Conservation (phyloP, 2,113 vertebrate genomes). For the Platichthys stellatus region DNA sequence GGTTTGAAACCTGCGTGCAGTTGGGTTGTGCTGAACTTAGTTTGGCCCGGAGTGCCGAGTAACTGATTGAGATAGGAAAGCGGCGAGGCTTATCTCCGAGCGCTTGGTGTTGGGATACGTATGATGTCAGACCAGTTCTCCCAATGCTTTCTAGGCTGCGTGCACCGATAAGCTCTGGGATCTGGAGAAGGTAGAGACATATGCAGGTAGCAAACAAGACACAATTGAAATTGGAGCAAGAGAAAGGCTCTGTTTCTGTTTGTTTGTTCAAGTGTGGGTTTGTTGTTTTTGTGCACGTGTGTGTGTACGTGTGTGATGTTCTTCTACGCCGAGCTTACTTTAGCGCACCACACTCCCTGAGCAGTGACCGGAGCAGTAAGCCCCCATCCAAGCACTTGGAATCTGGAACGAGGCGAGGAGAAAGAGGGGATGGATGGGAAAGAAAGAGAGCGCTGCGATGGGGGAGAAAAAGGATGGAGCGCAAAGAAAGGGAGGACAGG, state of each 20-base stretch:
- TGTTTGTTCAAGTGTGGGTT: constrained; percentile 49
- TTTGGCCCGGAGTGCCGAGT: constrained; percentile 51
- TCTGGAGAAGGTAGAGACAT: constrained; percentile 74
- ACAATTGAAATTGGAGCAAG: constrained; percentile 75
- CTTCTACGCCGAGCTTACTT: constrained; percentile 58
- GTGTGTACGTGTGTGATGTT: constrained; percentile 44
- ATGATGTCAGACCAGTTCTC: constrained; percentile 80
- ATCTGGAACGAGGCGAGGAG: constrained; percentile 65
- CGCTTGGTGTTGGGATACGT: constrained; percentile 67
- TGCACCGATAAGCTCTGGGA: constrained; percentile 74
- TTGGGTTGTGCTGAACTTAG: constrained; percentile 57
- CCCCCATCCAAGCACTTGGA: constrained; percentile 69
- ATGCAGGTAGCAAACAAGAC: constrained; percentile 74
- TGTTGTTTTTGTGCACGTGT: constrained; percentile 49
- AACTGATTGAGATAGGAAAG: constrained; percentile 61
- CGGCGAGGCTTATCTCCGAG: constrained; percentile 71
- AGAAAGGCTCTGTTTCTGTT: constrained; percentile 63
- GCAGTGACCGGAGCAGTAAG: constrained; percentile 70
- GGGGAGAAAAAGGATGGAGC: constrained; percentile 74
- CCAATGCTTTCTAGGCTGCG: constrained; percentile 69
- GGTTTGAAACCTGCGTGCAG: constrained; percentile 18
- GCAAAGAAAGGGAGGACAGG: constrained; percentile 72
- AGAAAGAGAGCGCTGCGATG: constrained; percentile 69
- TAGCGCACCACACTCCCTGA: constrained; percentile 72
- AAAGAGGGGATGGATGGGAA: constrained; percentile 72